These are phyloP conservation scores for Sinella curviseta DNA, from an alignment of 1,140 invertebrate species.

Conservation along the genomic window DNA sequence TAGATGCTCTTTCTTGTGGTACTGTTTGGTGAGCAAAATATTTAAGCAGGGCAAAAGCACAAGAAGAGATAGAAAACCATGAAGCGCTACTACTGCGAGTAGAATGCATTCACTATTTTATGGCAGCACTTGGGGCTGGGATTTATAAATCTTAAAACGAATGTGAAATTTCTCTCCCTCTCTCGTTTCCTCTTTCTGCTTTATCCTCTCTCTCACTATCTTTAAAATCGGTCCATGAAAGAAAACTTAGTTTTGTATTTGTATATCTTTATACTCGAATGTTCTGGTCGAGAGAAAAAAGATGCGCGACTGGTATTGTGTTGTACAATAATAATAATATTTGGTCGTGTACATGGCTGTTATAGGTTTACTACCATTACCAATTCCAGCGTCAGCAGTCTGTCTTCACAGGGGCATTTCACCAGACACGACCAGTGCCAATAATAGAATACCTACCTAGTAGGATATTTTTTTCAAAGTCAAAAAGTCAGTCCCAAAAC, in stretches of 20 bases:
- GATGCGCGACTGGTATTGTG: background rate
- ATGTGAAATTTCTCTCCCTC: slow-evolving; percentile 10
- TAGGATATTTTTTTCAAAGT: background rate
- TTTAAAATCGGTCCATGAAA: slow-evolving; percentile 9
- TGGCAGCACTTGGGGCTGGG: slow-evolving; percentile 19
- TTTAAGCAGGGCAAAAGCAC: background rate
- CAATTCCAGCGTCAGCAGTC: background rate
- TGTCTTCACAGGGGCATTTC: background rate
- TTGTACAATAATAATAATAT: background rate
- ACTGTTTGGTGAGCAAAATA: background rate
- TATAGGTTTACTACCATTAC: background rate
- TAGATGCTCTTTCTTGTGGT: no score
- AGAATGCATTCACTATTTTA: slow-evolving; percentile 16
- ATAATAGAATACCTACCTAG: background rate
- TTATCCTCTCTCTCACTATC: background rate
- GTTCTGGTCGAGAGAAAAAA: background rate
- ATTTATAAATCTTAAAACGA: slow-evolving; percentile 22
- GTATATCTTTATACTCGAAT: no score
- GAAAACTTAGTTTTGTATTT: background rate
- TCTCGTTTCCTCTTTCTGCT: background rate
- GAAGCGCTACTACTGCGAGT: background rate
- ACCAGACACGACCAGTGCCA: background rate
- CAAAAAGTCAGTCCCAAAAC: background rate
- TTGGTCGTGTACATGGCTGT: background rate
- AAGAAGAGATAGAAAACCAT: background rate